These are phyloP conservation scores for Drosophila mayaguana DNA, from an alignment of 2,888 invertebrate genomes.

Conservation along the genomic window DNA sequence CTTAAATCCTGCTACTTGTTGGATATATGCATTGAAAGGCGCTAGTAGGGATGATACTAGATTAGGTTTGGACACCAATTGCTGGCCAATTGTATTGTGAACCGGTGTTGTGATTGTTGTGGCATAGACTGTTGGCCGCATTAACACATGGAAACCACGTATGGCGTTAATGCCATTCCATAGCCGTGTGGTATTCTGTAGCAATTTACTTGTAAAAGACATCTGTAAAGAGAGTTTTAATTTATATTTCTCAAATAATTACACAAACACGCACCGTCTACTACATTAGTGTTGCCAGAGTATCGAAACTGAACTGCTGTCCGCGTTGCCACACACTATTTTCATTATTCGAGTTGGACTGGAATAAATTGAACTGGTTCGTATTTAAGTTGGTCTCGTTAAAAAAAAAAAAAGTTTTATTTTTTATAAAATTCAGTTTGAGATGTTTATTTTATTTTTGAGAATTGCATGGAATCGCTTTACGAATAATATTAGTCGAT, in stretches of 20 bases:
- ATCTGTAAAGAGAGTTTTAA: slow-evolving; percentile 68
- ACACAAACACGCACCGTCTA: slow-evolving; percentile 44
- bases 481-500: slow-evolving; percentile 63
- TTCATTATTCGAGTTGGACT: background rate
- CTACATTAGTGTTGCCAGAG: slow-evolving; percentile 35
- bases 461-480: slow-evolving; percentile 3
- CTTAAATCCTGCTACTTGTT: slow-evolving; percentile 88
- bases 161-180: slow-evolving; percentile 38
- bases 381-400: background rate
- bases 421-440: slow-evolving; percentile 1
- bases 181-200: slow-evolving; percentile 45
- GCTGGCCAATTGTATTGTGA: slow-evolving; percentile 20
- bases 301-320: background rate
- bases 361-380: slow-evolving; percentile 5
- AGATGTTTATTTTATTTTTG: slow-evolving; percentile 24
- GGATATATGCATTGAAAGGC: slow-evolving; percentile 79
- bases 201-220: slow-evolving; percentile 67
- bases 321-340: slow-evolving; percentile 25
- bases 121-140: slow-evolving; percentile 49
- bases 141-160: slow-evolving; percentile 75
- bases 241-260: slow-evolving; percentile 31
- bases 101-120: slow-evolving; percentile 19
- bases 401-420: background rate
- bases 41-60: slow-evolving; percentile 50
- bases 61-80: slow-evolving; percentile 25